Base-by-base conservation (phyloP, 1,140 invertebrate species). In the Bilobella aurantiaca region DNA sequence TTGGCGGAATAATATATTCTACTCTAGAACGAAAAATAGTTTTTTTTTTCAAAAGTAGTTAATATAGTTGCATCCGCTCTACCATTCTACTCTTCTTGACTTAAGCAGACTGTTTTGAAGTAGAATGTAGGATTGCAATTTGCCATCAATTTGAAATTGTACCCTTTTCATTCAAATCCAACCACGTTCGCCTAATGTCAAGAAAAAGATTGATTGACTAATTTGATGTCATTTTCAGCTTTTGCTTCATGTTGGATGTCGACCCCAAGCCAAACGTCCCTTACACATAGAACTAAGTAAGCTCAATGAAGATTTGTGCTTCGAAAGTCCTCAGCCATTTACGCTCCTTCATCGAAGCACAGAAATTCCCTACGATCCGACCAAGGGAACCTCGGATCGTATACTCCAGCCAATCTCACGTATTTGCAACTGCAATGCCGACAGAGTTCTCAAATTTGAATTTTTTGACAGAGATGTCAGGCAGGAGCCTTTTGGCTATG, bases 341-440 rank as follows among this genome's bases (percentile, higher is more conserved):
- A 69, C 68, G 3, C 30, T 69, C 1, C 60, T 69, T 37, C 62
- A 67, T 47, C 64, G 68, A 47, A 69, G 68, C 56, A 62, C 64
- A 16, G 29, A 63, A 2, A 59, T 64, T n/a, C 57, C 63, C 37
- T 57, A 59, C 53, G 34, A 30, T 2, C 61, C 47, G 31, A 23
- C 14, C 5, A 5, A 3, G 2, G 53, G 64, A 23, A 49, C 58
- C 30, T 67, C 42, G 53, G 58, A 67, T 29, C 63, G 58, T 25
- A 65, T 67, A 27, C 31, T 67, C 32, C 31, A 63, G 1, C 62
- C 66, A 8, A 47, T 64, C 2, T 58, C 30, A 8, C 3, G 62
- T 14, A 56, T 67, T 32, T 67, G 66, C 30, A 69, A 69, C 31
- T 64, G 68, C 12, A 61, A 69, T 25, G 23, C 64, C 5, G 68